Evolutionary conservation across 1,140 invertebrate genomes (phyloP), one percentile per base, ranked within the genome.

Genomic region (Macrotrachela quadricornifera): DNA sequence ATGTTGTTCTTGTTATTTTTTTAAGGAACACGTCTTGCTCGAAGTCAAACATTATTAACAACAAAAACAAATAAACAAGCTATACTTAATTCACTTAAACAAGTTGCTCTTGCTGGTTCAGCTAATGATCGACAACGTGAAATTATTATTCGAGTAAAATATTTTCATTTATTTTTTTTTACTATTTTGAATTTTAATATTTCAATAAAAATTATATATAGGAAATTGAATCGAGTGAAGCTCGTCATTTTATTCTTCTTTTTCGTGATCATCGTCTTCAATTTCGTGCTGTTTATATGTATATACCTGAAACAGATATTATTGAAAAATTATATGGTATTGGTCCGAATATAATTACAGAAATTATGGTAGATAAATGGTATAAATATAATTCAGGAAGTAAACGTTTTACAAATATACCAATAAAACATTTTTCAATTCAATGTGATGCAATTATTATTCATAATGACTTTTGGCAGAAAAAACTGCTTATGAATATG

Each of bases 371-470:
- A 71, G 90, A 96, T 72, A 88, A 85, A 69, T 97, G 95, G 76
- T 97, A 94, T 75, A 99, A 99, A 76, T 99, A 97, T 69, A 97
- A 99, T 74, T 97, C 91, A 50, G 92, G 94, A 62, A 85, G 82
- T 56, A 96, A 96, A 73, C 86, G 83, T 64, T 99, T 99, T 75
- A 83, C 83, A 30, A 82, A 87, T 76, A 83, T 99, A 57, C 86
- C 90, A 64, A 96, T 71, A 10, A 73, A 97, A 74, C 91, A 97
- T 76, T 75, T 99, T 66, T 96, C 91, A 45, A 90, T 95, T 56
- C 96, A 91, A 56, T 96, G 97, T 71, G 92, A 97, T 76, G 94
- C 91, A 63, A 91, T 97, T 71, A 92, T 87, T 66, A 94, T 97
- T 73, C 86, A 94, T 71, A 91, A 91, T 71, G 82, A 82, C 59